Evolutionary conservation across 2,888 invertebrate species (phyloP).

Genomic region (Sarcophaga subvicina): DNA sequence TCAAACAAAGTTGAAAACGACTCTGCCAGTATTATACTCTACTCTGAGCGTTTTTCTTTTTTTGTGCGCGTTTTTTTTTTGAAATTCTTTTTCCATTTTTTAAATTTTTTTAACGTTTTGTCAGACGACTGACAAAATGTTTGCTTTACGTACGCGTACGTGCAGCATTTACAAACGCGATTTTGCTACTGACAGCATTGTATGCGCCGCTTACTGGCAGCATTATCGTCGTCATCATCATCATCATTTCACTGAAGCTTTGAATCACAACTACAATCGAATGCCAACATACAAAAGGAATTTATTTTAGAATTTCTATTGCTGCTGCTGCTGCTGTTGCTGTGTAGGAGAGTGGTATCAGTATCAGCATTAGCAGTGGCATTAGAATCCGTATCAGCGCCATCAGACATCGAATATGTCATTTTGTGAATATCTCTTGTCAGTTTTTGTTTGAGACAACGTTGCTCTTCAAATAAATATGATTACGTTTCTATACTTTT

Average conservation of each 20-base stretch:
- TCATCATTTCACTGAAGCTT: conserved; percentile 25
- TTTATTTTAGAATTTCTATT: neutral
- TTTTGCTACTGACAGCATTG: conserved; percentile 19
- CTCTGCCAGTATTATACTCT: neutral
- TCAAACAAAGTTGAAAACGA: conserved; percentile 60
- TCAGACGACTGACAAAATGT: conserved; percentile 53
- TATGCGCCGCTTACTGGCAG: conserved; percentile 46
- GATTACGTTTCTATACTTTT: neutral
- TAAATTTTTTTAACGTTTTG: conserved; percentile 30
- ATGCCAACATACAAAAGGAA: neutral
- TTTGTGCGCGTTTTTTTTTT: conserved; percentile 11
- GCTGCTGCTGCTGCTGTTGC: neutral
- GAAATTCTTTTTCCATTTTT: neutral
- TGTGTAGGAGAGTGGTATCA: neutral
- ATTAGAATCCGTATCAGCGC: conserved; percentile 6
- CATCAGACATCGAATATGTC: conserved; percentile 7
- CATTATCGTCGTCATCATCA: conserved; percentile 21
- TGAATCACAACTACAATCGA: neutral
- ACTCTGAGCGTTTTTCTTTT: too few relatives aligned
- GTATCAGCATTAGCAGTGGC: neutral
- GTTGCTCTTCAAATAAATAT: conserved; percentile 35
- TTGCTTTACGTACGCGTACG: conserved; percentile 58
- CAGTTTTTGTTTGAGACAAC: conserved; percentile 24
- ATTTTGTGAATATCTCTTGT: neutral
- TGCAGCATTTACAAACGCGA: conserved; percentile 54